Conservation (phyloP, 2,888 invertebrate species). For the Apomyelois bistriatella region DNA sequence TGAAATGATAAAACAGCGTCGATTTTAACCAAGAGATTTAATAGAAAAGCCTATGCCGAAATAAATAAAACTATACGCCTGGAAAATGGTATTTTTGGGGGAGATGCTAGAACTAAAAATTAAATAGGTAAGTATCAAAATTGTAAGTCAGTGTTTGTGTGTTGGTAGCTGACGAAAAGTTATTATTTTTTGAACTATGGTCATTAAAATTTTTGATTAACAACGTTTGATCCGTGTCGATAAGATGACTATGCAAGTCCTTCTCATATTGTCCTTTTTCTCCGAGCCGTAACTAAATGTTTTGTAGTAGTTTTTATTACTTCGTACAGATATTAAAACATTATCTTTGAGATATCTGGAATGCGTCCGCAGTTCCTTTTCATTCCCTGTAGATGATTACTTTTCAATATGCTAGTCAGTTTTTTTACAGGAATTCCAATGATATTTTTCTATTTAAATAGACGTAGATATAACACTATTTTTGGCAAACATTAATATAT, state of each 20-base stretch:
- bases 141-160: conserved; percentile 26
- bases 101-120: no score
- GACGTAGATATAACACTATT: no score
- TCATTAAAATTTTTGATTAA: conserved; percentile 81
- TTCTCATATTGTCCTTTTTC: conserved; percentile 62
- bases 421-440: conserved; percentile 7
- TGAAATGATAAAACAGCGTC: no score
- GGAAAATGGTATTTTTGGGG: no score
- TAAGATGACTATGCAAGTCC: conserved; percentile 70
- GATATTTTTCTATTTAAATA: neutral
- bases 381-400: conserved; percentile 20
- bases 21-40: no score
- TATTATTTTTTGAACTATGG: conserved; percentile 79
- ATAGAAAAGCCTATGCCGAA: no score
- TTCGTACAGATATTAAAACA: conserved; percentile 62
- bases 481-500: neutral
- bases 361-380: conserved; percentile 45
- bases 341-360: conserved; percentile 54
- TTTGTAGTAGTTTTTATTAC: conserved; percentile 61
- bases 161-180: conserved; percentile 64
- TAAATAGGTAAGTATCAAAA: conserved; percentile 62
- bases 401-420: conserved; percentile 16
- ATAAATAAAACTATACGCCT: no score
- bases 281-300: conserved; percentile 70
- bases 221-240: conserved; percentile 77